Evolutionary conservation across 2,888 invertebrate genomes (phyloP), one percentile per base, ranked within the genome.

Genomic region (Pheosia tremula): DNA sequence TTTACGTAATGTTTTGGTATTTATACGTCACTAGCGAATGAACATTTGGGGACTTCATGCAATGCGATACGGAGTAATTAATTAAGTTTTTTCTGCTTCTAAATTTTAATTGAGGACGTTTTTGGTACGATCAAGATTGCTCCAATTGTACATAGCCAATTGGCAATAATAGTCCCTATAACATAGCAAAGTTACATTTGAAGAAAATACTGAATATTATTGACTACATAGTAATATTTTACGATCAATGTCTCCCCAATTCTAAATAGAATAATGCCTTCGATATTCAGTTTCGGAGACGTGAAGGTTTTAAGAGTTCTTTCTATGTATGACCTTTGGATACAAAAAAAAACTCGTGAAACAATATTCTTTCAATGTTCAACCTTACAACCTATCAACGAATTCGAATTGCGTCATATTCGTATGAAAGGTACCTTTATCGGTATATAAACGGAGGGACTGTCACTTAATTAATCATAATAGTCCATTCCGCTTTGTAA

Each of bases 1-100:
- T 74, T 73, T 71, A 67, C 75, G 68, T 69, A 77, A 66, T 68
- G 71, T 72, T 70, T 65, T 59, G 63, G 64, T 67, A 75, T 69
- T 71, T 61, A 65, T 72, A 61, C 64, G 67, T 58, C 60, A 66
- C 61, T 66, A 70, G 66, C 67, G 61, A 24, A 24, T 24, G 24
- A 24, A 24, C 67, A 66, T 66, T 69, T 60, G 52, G 62, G 38
- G 61, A 65, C 49, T 60, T 62, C 61, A 66, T 57, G 59, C 59
- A 45, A 60, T 45, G 53, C n/a, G 57, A 10, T 43, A 5, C 38
- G 13, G 47, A 11, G n/a, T 11, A 49, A 57, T 49, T 47, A 57
- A 57, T 9, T 6, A 41, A 7, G 43, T 0, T 8, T 45, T 8
- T 8, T 45, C 43, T 8, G 43, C 9, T 45, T 9, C n/a, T 5